A percentile compares a stretch with the other conserved stretches of the same genome.
These are phyloP conservation scores for Pollenia angustigena DNA, from an alignment of 2,888 invertebrate genomes.

Conservation along the genomic window DNA sequence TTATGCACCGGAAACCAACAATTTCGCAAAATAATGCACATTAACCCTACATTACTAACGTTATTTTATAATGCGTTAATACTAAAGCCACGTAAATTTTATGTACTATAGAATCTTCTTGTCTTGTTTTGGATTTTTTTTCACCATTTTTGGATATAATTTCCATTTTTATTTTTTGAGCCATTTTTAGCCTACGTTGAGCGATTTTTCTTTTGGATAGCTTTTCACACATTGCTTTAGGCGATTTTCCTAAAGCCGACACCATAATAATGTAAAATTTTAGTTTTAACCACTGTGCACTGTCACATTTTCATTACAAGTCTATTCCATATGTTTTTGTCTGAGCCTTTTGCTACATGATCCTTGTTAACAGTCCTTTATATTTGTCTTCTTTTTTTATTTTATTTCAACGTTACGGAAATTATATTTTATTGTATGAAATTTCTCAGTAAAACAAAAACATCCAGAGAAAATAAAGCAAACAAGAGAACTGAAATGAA, in stretches of 20 bases:
- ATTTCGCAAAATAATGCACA: too few relatives aligned
- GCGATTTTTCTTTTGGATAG: neutral
- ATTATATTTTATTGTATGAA: slow-evolving; percentile 54
- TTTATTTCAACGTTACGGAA: slow-evolving; percentile 39
- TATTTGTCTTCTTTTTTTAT: neutral
- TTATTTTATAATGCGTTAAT: too few relatives aligned
- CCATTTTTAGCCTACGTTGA: too few relatives aligned
- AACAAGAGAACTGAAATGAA: neutral
- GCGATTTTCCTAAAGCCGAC: too few relatives aligned
- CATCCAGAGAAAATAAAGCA: slow-evolving; percentile 21
- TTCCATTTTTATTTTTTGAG: neutral
- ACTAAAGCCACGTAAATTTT: too few relatives aligned
- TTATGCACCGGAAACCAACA: too few relatives aligned
- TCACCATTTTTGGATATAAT: neutral
- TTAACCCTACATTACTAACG: too few relatives aligned
- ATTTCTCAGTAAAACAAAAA: slow-evolving; percentile 34
- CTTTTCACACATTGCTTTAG: neutral
- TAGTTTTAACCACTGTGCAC: neutral
- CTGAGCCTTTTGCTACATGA: slow-evolving; percentile 7
- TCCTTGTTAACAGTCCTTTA: neutral
- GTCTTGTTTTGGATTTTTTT: too few relatives aligned
- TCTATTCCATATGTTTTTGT: neutral
- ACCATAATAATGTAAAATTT: too few relatives aligned
- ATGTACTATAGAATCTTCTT: too few relatives aligned
- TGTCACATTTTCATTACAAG: neutral